Conservation (phyloP, 2,797 vertebrate genomes). For the Chrysocyon brachyurus region DNA sequence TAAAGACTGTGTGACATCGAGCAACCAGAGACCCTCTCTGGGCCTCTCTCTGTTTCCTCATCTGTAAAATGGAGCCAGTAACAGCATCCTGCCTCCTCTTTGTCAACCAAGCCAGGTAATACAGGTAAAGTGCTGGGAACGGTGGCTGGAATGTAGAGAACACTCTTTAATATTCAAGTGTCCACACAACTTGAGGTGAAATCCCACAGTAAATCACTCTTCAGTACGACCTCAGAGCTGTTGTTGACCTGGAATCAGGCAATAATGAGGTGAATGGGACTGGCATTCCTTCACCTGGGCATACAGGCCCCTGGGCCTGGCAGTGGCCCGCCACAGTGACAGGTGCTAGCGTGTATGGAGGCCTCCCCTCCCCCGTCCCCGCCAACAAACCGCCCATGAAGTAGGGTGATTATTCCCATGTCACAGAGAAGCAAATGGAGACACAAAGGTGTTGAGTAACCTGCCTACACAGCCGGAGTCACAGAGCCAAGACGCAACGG, state of each 20-base stretch:
- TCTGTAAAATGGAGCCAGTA: not conserved
- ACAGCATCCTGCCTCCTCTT: too few relatives aligned
- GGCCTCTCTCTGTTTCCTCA: slow-evolving; percentile 8
- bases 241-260: accelerated
- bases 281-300: not conserved
- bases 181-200: not conserved
- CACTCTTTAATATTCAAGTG: accelerated
- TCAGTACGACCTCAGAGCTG: not conserved
- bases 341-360: accelerated
- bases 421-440: not conserved
- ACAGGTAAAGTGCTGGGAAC: accelerated
- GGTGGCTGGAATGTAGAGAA: accelerated
- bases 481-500: accelerated
- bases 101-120: accelerated
- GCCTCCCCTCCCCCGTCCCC: too few relatives aligned
- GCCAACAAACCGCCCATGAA: not conserved
- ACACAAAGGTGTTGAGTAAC: accelerated
- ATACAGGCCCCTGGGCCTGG: accelerated
- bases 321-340: accelerated
- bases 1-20: not conserved
- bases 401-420: accelerated
- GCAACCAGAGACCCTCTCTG: not conserved
- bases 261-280: too few relatives aligned
- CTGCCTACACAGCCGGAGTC: not conserved
- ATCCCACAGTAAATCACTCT: accelerated